phyloP scores from a whole-genome alignment of 2,888 invertebrate genomes.

The Chaetogeoica ovagalla region DNA sequence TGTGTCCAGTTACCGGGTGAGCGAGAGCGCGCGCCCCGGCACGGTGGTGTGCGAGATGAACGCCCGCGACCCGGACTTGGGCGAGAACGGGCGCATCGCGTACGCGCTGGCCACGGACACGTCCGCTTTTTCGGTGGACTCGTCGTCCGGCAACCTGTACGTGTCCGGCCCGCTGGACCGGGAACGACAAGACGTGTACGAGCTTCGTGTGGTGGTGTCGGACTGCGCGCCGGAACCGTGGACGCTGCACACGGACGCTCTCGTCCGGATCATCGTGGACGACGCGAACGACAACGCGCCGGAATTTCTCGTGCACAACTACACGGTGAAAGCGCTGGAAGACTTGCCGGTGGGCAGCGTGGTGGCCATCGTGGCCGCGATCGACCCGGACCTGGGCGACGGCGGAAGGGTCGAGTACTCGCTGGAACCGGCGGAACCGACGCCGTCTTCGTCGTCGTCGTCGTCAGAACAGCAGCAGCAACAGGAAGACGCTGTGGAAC shows the following conservation, averaged over 20 bases:
- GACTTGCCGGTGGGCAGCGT: conserved; percentile 87
- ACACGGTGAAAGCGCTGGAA: conserved; percentile 81
- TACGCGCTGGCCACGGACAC: conserved; percentile 77
- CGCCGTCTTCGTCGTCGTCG: conserved; percentile 58
- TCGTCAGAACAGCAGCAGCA: conserved; percentile 60
- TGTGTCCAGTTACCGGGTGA: conserved; percentile 79
- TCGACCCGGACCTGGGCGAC: conserved; percentile 82
- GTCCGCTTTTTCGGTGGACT: conserved; percentile 78
- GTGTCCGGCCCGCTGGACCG: conserved; percentile 80
- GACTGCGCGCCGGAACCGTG: conserved; percentile 70
- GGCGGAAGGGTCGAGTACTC: conserved; percentile 81
- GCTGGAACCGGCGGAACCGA: conserved; percentile 61
- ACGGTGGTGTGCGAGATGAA: conserved; percentile 82
- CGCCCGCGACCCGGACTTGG: conserved; percentile 82
- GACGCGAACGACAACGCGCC: conserved; percentile 92
- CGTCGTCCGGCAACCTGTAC: conserved; percentile 73
- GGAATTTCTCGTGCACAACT: conserved; percentile 74
- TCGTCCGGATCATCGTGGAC: conserved; percentile 78
- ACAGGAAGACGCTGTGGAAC: conserved; percentile 59
- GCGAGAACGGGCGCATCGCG: conserved; percentile 76
- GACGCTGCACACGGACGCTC: conserved; percentile 76
- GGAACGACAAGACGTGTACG: conserved; percentile 80
- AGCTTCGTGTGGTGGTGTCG: conserved; percentile 75
- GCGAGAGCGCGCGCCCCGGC: conserved; percentile 83
- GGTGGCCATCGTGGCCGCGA: conserved; percentile 79